phyloP scores from a whole-genome alignment of 2,888 invertebrate species.

The Epinotia ramella region DNA sequence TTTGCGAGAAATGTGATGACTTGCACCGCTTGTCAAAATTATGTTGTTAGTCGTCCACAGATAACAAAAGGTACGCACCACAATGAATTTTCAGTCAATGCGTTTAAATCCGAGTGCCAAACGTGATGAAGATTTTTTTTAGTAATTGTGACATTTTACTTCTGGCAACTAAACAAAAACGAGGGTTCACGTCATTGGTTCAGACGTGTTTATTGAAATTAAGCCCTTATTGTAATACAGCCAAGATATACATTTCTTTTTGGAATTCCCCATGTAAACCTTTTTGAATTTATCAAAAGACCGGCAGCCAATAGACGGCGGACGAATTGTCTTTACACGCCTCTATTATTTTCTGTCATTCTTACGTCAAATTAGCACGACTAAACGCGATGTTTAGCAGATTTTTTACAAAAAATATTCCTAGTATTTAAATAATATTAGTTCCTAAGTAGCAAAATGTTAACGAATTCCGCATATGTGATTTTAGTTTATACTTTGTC shows the following conservation, averaged over 20 bases:
- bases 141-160: not conserved
- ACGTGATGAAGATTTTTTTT: conserved; percentile 34
- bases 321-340: conserved; percentile 76
- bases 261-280: not conserved
- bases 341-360: conserved; percentile 62
- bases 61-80: conserved; percentile 38
- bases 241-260: not conserved
- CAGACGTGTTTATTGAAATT: not conserved
- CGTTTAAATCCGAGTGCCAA: conserved; percentile 15
- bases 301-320: conserved; percentile 64
- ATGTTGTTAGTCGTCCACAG: conserved; percentile 21
- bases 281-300: not conserved
- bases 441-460: conserved; percentile 72
- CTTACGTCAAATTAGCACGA: conserved; percentile 54
- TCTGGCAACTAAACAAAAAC: conserved; percentile 53
- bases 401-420: conserved; percentile 52
- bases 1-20: conserved; percentile 45
- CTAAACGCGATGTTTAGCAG: conserved; percentile 67
- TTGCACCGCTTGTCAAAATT: conserved; percentile 43
- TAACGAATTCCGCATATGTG: conserved; percentile 68
- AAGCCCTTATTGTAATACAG: fast-evolving
- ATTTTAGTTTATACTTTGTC: conserved; percentile 74
- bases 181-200: conserved; percentile 60
- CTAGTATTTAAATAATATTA: conserved; percentile 49
- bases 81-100: not conserved